Percentiles rank a stretch among this genome's conserved stretches.
phyloP scores from a whole-genome alignment of 2,797 vertebrate species.

The Oryzias sinensis region DNA sequence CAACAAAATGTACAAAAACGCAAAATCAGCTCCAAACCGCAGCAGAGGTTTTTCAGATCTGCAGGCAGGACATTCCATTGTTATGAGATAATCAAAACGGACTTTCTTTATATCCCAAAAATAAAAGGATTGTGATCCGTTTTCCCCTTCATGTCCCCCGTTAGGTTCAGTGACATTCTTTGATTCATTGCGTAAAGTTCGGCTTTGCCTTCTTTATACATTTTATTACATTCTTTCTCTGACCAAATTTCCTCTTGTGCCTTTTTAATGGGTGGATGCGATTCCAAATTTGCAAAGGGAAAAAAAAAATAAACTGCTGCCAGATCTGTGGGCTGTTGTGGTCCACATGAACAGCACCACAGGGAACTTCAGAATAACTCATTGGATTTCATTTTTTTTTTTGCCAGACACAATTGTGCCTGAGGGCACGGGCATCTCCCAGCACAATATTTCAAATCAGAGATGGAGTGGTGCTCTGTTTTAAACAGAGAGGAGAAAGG shows the following conservation, averaged over 20 bases:
- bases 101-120: conserved; percentile 64
- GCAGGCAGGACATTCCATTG: conserved; percentile 56
- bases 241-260: conserved; percentile 70
- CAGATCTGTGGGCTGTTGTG: conserved; percentile 75
- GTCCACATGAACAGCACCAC: conserved; percentile 76
- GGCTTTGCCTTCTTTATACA: conserved; percentile 56
- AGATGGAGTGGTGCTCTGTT: conserved; percentile 49
- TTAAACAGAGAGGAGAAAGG: conserved; percentile 29
- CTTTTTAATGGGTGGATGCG: conserved; percentile 65
- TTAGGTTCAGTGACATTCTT: conserved; percentile 63
- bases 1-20: no score
- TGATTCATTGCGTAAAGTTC: conserved; percentile 69
- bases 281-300: conserved; percentile 53
- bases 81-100: conserved; percentile 60
- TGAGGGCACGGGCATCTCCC: conserved; percentile 59
- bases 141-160: conserved; percentile 62
- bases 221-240: conserved; percentile 74
- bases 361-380: conserved; percentile 74
- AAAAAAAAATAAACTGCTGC: conserved; percentile 48
- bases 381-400: conserved; percentile 67
- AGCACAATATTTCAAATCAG: conserved; percentile 67
- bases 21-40: conserved; percentile 26
- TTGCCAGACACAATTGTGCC: conserved; percentile 62
- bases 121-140: conserved; percentile 64
- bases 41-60: conserved; percentile 32